phyloP scores from a whole-genome alignment of 2,888 invertebrate species.

The Lasioglossum malachurum region DNA sequence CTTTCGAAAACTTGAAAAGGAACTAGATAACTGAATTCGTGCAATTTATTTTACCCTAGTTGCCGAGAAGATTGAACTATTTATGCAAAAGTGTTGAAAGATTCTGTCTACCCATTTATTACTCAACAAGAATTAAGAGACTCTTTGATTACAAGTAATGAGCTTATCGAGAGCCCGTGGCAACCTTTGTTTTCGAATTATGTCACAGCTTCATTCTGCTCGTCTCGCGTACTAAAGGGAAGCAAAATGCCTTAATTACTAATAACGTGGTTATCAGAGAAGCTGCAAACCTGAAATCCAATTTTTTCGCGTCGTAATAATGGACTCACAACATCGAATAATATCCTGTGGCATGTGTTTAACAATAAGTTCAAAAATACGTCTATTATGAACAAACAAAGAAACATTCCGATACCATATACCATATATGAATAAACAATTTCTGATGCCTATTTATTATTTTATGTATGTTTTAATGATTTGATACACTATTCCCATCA shows the following conservation, averaged over 20 bases:
- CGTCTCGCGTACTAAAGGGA: not conserved
- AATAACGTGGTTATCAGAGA: constrained; percentile 7
- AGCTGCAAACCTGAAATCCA: not conserved
- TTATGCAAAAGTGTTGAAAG: constrained; percentile 1
- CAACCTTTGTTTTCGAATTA: constrained; percentile 17
- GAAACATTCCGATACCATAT: too few relatives aligned
- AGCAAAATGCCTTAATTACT: constrained; percentile 14
- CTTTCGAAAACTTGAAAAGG: not conserved
- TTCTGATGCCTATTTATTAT: not conserved
- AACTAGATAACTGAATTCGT: not conserved
- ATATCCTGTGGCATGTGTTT: not conserved
- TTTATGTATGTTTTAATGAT: too few relatives aligned
- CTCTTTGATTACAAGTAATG: constrained; percentile 17
- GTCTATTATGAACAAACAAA: not conserved
- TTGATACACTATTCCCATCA: too few relatives aligned
- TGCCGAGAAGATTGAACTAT: not conserved
- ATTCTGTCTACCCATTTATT: not conserved
- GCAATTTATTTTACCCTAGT: not conserved
- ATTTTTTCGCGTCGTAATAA: not conserved
- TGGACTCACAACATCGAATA: not conserved
- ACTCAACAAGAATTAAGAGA: constrained; percentile 19
- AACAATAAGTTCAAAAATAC: not conserved
- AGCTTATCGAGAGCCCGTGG: not conserved
- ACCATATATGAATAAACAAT: not conserved
- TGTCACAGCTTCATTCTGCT: constrained; percentile 5